Conservation (phyloP, 2,797 vertebrate genomes). For the Notamacropus eugenii region DNA sequence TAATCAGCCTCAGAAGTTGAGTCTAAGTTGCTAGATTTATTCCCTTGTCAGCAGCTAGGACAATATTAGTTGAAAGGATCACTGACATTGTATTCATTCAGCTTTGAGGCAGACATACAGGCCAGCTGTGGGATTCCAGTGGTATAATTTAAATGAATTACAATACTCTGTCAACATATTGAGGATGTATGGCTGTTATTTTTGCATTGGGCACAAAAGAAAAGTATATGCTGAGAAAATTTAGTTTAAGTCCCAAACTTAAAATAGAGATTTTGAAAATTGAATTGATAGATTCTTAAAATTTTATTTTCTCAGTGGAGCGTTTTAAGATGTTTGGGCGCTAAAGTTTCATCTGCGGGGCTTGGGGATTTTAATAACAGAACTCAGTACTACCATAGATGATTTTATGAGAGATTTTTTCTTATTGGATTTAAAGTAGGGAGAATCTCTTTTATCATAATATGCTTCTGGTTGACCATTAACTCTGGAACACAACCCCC, state of each 20-base stretch:
- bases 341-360: conserved; percentile 72
- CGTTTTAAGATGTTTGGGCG: conserved; percentile 65
- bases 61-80: conserved; percentile 80
- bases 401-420: conserved; percentile 61
- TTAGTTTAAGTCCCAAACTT: conserved; percentile 50
- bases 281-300: conserved; percentile 49
- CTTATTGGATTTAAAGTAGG: conserved; percentile 65
- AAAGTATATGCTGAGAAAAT: conserved; percentile 60
- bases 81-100: conserved; percentile 64
- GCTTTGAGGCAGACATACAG: conserved; percentile 73
- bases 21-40: conserved; percentile 82
- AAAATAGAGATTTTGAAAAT: conserved; percentile 61
- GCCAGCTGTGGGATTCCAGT: conserved; percentile 84
- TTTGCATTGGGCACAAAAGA: conserved; percentile 62
- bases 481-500: conserved; percentile 39
- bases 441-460: conserved; percentile 50
- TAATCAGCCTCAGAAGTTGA: conserved; percentile 85
- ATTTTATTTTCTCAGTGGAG: conserved; percentile 61
- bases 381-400: conserved; percentile 39
- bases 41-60: conserved; percentile 70
- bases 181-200: conserved; percentile 72
- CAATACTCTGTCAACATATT: conserved; percentile 73
- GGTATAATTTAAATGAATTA: conserved; percentile 85
- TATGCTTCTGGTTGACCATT: conserved; percentile 45
- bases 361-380: conserved; percentile 65